These are phyloP conservation scores for Carposina sasakii DNA, from an alignment of 1,140 invertebrate species.

Conservation along the genomic window DNA sequence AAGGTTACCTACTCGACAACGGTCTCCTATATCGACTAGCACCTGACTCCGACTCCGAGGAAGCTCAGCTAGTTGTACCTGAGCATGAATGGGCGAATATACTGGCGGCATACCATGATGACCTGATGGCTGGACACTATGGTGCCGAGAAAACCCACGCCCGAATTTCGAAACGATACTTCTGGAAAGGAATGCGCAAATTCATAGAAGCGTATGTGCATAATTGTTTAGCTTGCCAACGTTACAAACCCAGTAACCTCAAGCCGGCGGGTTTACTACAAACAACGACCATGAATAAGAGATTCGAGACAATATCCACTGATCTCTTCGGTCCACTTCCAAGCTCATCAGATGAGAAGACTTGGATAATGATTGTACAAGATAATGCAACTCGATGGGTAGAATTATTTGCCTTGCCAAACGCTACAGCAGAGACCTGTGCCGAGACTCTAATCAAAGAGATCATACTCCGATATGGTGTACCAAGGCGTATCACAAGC, in stretches of 20 bases:
- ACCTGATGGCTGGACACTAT: constrained; percentile 14
- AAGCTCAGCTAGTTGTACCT: constrained; percentile 18
- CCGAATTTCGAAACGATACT: constrained; percentile 22
- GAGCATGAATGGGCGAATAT: constrained; percentile 14
- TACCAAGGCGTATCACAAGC: constrained; percentile 29
- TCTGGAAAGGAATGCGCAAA: constrained; percentile 24
- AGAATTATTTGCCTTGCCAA: constrained; percentile 23
- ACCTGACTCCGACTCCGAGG: constrained; percentile 11
- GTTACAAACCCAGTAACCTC: constrained; percentile 21
- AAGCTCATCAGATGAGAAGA: constrained; percentile 8
- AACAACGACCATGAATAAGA: background rate
- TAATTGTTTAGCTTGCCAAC: constrained; percentile 14
- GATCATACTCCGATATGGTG: constrained; percentile 38
- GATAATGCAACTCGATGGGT: constrained; percentile 32
- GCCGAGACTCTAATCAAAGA: constrained; percentile 27
- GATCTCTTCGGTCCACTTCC: constrained; percentile 27
- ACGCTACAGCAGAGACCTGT: constrained; percentile 28
- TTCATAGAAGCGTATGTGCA: constrained; percentile 17
- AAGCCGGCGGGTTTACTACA: constrained; percentile 21
- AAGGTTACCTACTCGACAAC: constrained; percentile 22
- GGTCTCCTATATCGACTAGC: constrained; percentile 17
- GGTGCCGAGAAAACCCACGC: constrained; percentile 27
- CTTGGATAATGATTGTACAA: constrained; percentile 26
- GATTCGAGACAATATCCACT: constrained; percentile 22
- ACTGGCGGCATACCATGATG: constrained; percentile 18